A percentile compares a stretch with the other conserved stretches of the same genome.
Conservation (phyloP, 2,888 invertebrate species). For the Philopedon plagiatum region DNA sequence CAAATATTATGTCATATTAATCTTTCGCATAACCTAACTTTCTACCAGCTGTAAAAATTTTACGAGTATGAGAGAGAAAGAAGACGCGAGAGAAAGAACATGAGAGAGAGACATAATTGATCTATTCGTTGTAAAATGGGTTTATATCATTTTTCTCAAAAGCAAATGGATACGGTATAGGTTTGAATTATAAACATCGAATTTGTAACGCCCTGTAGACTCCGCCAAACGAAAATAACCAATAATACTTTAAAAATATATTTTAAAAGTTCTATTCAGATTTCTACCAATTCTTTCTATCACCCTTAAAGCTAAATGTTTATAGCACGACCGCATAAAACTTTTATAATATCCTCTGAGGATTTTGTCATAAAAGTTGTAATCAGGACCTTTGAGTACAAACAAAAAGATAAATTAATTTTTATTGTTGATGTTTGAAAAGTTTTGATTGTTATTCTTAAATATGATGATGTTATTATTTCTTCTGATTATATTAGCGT, state of each 20-base stretch:
- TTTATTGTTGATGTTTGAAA: slow-evolving; percentile 39
- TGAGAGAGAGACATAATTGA: too few species aligned
- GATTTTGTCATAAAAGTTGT: slow-evolving; percentile 43
- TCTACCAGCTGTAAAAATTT: too few species aligned
- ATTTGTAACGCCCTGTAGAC: too few species aligned
- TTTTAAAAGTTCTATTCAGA: slow-evolving; percentile 31
- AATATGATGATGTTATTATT: slow-evolving; percentile 22
- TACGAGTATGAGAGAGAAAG: too few species aligned
- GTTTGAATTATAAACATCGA: too few species aligned
- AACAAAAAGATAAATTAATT: slow-evolving; percentile 50
- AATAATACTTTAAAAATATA: slow-evolving; percentile 1
- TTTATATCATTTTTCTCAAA: too few species aligned
- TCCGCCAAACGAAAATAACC: too few species aligned
- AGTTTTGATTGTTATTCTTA: slow-evolving; percentile 39
- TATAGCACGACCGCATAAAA: slow-evolving; percentile 30
- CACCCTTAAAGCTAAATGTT: slow-evolving; percentile 26
- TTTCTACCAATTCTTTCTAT: slow-evolving; percentile 27
- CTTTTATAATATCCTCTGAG: slow-evolving; percentile 39
- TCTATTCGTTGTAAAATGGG: too few species aligned
- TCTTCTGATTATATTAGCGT: neutral
- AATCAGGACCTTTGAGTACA: slow-evolving; percentile 41
- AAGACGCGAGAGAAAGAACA: too few species aligned
- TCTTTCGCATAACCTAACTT: too few species aligned
- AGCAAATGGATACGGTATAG: too few species aligned
- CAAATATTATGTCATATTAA: too few species aligned